These are phyloP conservation scores for Sylvietta virens DNA, from an alignment of 2,113 vertebrate genomes.

Conservation along the genomic window DNA sequence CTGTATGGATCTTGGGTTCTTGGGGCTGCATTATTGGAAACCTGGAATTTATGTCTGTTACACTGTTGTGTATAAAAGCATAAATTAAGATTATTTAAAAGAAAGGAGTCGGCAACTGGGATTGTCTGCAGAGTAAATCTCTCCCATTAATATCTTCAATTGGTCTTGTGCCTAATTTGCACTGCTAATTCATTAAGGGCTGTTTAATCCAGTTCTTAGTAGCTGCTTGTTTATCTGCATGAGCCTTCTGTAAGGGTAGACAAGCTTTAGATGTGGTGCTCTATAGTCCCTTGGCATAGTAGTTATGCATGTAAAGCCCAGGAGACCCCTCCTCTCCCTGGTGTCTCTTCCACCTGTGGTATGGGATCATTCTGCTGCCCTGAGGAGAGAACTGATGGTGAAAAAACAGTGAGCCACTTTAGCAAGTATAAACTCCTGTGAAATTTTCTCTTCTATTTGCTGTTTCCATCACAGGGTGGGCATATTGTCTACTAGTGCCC, in stretches of 20 bases:
- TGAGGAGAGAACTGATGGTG: neutral
- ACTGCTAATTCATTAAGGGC: neutral
- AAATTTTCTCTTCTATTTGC: neutral
- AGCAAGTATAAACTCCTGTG: neutral
- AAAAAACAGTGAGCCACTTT: neutral
- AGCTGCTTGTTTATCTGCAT: neutral
- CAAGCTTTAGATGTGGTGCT: neutral
- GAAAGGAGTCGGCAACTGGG: fast-evolving
- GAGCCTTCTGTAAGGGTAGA: neutral
- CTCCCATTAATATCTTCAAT: neutral
- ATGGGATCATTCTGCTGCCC: neutral
- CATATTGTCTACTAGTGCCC: neutral
- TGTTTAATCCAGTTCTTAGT: neutral
- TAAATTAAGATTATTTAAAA: neutral
- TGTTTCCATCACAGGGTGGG: neutral
- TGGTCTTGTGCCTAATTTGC: neutral
- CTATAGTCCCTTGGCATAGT: fast-evolving
- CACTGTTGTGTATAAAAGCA: neutral
- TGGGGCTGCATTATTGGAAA: neutral
- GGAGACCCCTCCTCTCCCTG: neutral
- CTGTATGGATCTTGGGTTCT: neutral
- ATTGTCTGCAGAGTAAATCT: neutral
- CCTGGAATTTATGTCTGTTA: neutral
- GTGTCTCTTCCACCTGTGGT: neutral
- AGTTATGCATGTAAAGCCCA: neutral